These are phyloP conservation scores for Aurelia aurita complex sp. Pacific DNA, from an alignment of 30 jellyfish, hydroid and myxozoan genomes.

Conservation along the genomic window DNA sequence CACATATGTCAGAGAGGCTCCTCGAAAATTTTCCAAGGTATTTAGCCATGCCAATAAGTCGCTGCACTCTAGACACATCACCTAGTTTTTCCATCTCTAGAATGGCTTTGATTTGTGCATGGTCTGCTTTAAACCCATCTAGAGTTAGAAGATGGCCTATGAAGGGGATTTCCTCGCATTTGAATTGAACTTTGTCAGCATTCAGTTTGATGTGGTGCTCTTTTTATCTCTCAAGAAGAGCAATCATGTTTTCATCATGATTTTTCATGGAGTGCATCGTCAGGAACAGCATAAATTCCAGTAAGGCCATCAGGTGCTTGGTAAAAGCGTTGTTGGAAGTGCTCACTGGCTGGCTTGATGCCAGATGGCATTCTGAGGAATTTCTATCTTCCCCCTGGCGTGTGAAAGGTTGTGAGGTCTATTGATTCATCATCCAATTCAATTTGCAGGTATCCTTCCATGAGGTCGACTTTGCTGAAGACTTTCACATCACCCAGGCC, in stretches of 20 bases:
- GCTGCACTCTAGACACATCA: constrained; percentile 6
- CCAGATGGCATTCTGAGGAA: constrained; percentile 11
- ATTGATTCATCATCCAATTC: too few species aligned
- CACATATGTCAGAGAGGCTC: not conserved
- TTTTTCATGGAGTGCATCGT: constrained; percentile 36
- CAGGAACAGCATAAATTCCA: constrained; percentile 30
- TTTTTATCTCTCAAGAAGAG: constrained; percentile 20
- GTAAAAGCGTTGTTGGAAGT: not conserved
- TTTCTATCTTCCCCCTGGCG: constrained; percentile 23
- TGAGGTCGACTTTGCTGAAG: too few species aligned
- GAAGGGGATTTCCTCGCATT: constrained; percentile 10
- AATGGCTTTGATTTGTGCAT: not conserved
- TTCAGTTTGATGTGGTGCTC: constrained; percentile 7
- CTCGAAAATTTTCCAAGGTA: too few species aligned
- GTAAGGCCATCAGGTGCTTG: too few species aligned
- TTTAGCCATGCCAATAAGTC: not conserved
- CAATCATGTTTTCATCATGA: constrained; percentile 24
- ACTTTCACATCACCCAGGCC: too few species aligned
- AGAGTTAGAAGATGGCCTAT: constrained; percentile 28
- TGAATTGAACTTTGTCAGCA: constrained; percentile 21
- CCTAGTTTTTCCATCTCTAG: constrained; percentile 11
- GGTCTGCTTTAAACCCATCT: constrained; percentile 24
- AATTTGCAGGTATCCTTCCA: too few species aligned
- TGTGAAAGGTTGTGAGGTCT: constrained; percentile 13
- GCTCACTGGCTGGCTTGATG: constrained; percentile 33